A percentile compares a stretch with the other conserved stretches of the same genome.
phyloP scores from a whole-genome alignment of 2,797 vertebrate species.

The Crenichthys baileyi region DNA sequence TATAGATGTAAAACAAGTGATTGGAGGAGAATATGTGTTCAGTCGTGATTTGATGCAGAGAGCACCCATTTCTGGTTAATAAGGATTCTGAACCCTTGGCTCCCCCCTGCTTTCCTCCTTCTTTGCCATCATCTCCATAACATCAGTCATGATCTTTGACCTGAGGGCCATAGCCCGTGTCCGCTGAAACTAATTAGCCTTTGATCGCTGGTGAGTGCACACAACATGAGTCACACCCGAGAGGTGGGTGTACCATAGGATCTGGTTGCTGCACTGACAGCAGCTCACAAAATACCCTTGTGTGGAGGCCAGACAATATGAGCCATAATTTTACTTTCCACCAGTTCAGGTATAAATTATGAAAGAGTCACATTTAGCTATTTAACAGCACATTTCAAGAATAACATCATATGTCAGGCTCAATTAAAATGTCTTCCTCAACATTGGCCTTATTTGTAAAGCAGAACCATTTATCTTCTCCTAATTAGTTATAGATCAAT shows the following conservation, averaged over 20 bases:
- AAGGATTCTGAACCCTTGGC: constrained; percentile 74
- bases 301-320: constrained; percentile 23
- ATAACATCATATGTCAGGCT: constrained; percentile 63
- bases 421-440: constrained; percentile 77
- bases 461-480: constrained; percentile 82
- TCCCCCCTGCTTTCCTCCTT: constrained; percentile 60
- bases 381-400: constrained; percentile 34
- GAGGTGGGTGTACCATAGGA: constrained; percentile 44
- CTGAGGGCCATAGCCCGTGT: constrained; percentile 73
- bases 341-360: constrained; percentile 25
- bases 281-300: constrained; percentile 12
- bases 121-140: constrained; percentile 77
- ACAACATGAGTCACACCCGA: constrained; percentile 65
- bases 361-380: constrained; percentile 26
- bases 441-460: constrained; percentile 81
- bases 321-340: constrained; percentile 6
- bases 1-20: constrained; percentile 36
- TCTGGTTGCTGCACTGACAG: constrained; percentile 42
- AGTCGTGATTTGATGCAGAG: constrained; percentile 59
- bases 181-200: constrained; percentile 85
- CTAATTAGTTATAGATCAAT: constrained; percentile 87
- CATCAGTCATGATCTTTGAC: constrained; percentile 83
- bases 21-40: constrained; percentile 45
- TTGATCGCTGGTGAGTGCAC: constrained; percentile 78
- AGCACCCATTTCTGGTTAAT: constrained; percentile 74